These are phyloP conservation scores for Synergus itoensis DNA, from an alignment of 2,888 invertebrate species.

Conservation along the genomic window DNA sequence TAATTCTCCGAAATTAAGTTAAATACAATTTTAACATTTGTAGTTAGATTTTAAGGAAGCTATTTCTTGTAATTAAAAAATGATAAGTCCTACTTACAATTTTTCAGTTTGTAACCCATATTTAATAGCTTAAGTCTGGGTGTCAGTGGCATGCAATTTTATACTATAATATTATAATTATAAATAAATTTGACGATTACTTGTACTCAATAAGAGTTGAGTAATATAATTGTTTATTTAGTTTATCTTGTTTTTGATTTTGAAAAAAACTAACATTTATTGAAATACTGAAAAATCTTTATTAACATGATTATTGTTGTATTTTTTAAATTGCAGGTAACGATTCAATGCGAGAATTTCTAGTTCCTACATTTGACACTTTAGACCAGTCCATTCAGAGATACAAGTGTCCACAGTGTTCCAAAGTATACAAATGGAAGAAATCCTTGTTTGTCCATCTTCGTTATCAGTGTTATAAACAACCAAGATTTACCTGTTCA, in stretches of 20 bases:
- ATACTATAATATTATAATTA: background rate
- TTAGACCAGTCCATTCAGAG: slow-evolving; percentile 49
- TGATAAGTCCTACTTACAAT: background rate
- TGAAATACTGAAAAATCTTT: background rate
- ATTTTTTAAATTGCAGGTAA: background rate
- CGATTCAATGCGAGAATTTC: background rate
- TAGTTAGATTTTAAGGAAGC: background rate
- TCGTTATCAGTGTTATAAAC: slow-evolving; percentile 76
- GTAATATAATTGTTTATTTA: too few species aligned
- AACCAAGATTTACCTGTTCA: slow-evolving; percentile 74
- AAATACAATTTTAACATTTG: background rate
- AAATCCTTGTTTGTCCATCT: slow-evolving; percentile 82
- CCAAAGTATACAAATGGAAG: slow-evolving; percentile 81
- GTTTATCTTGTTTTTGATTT: background rate
- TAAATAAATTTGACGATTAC: background rate
- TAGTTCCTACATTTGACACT: background rate
- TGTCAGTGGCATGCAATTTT: background rate
- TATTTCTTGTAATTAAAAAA: background rate
- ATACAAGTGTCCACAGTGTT: slow-evolving; percentile 80
- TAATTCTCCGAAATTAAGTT: background rate
- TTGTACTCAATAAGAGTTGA: background rate
- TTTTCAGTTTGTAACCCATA: background rate
- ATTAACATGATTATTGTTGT: background rate
- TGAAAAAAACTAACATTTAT: background rate
- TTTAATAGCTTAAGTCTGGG: background rate